Conservation (phyloP, 2,113 vertebrate genomes). For the Mesoclemmys tuberculata region DNA sequence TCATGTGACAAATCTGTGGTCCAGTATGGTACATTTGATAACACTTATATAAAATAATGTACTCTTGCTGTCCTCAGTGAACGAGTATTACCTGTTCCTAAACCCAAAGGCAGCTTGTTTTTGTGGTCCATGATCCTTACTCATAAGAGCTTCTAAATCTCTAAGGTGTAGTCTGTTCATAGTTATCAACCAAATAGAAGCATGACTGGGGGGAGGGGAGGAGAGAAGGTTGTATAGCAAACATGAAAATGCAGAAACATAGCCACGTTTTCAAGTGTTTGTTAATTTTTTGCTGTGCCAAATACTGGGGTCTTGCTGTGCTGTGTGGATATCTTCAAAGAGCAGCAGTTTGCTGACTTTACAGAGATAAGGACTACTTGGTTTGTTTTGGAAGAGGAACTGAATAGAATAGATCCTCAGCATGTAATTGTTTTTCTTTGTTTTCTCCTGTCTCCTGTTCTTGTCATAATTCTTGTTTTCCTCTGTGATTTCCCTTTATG, state of each 20-base stretch:
- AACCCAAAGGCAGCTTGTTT: background rate
- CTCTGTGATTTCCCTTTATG: rapidly evolving
- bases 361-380: slow-evolving; percentile 21
- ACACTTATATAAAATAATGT: background rate
- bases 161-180: background rate
- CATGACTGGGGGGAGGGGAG: background rate
- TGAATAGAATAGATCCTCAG: background rate
- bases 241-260: background rate
- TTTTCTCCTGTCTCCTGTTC: background rate
- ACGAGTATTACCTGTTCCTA: background rate
- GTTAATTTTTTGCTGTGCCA: background rate
- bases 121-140: background rate
- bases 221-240: background rate
- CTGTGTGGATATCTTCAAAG: slow-evolving; percentile 13
- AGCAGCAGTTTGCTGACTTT: background rate
- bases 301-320: background rate
- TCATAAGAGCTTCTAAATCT: background rate
- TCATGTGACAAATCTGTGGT: background rate
- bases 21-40: background rate
- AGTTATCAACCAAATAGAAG: background rate
- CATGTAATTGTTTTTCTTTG: background rate
- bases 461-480: background rate
- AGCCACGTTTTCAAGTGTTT: background rate
- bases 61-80: background rate
- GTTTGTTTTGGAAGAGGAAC: background rate